These are phyloP conservation scores for Drosophila lowei DNA, from an alignment of 1,140 invertebrate species.

Conservation along the genomic window DNA sequence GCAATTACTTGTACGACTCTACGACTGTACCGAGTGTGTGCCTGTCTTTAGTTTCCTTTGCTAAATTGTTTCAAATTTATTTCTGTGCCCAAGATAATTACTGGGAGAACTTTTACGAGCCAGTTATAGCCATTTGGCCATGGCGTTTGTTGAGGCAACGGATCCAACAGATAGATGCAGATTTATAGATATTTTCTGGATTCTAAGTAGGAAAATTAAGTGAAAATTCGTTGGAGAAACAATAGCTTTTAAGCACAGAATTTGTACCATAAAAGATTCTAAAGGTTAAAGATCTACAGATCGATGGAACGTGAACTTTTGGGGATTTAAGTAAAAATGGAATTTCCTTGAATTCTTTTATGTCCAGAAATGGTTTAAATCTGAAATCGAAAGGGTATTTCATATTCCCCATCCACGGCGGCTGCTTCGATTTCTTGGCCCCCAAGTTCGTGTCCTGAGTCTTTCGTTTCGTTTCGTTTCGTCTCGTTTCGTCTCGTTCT, in stretches of 20 bases:
- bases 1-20: constrained; percentile 31
- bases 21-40: constrained; percentile 2
- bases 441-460: constrained; percentile 78
- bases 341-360: no score
- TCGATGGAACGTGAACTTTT: no score
- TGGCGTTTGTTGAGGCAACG: background rate
- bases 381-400: constrained; percentile 32
- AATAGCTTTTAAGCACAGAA: no score
- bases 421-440: constrained; percentile 13
- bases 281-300: no score
- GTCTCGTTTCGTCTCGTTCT: constrained; percentile 19
- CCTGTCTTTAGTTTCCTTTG: constrained; percentile 48
- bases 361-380: background rate
- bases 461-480: constrained; percentile 69
- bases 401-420: background rate
- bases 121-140: background rate
- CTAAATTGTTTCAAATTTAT: constrained; percentile 73
- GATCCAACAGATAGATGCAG: no score
- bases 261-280: no score
- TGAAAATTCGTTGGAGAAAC: no score
- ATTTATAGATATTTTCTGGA: no score
- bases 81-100: constrained; percentile 45
- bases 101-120: background rate
- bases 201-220: no score
- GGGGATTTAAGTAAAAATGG: no score